Conservation (phyloP, 2,888 invertebrate genomes). For the Boloria selene region DNA sequence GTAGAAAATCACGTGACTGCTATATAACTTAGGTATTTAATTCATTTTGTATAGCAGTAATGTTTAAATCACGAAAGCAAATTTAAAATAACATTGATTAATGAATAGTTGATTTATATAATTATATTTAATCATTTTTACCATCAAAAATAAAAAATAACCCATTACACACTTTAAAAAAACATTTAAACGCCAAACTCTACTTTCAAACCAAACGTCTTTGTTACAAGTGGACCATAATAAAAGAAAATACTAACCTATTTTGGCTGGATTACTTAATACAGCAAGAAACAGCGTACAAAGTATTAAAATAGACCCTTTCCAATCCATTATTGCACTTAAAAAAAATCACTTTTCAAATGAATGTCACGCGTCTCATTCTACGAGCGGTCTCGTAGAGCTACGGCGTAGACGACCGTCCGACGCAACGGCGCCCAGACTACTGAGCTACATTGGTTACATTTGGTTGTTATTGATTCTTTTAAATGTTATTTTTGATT, state of each 20-base stretch:
- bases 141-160: too few species aligned
- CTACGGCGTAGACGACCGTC: slow-evolving; percentile 51
- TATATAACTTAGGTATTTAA: too few species aligned
- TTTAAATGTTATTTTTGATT: slow-evolving; percentile 80
- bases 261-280: slow-evolving; percentile 73
- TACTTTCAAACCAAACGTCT: slow-evolving; percentile 1
- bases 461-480: slow-evolving; percentile 76
- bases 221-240: slow-evolving; percentile 1
- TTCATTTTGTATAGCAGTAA: too few species aligned
- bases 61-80: too few species aligned
- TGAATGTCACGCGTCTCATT: slow-evolving; percentile 37
- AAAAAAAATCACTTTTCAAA: slow-evolving; percentile 28
- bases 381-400: slow-evolving; percentile 46
- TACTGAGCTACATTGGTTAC: slow-evolving; percentile 65
- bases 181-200: background rate
- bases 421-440: slow-evolving; percentile 66
- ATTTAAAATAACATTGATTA: too few species aligned
- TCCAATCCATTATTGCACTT: slow-evolving; percentile 65
- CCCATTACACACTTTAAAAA: too few species aligned
- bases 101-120: too few species aligned
- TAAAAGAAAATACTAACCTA: slow-evolving; percentile 65
- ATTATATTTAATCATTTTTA: too few species aligned
- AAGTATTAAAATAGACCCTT: slow-evolving; percentile 46
- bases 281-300: slow-evolving; percentile 51
- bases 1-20: too few species aligned